Base-by-base conservation (phyloP, 1,140 invertebrate genomes). In the Leptinotarsa undecemlineata region DNA sequence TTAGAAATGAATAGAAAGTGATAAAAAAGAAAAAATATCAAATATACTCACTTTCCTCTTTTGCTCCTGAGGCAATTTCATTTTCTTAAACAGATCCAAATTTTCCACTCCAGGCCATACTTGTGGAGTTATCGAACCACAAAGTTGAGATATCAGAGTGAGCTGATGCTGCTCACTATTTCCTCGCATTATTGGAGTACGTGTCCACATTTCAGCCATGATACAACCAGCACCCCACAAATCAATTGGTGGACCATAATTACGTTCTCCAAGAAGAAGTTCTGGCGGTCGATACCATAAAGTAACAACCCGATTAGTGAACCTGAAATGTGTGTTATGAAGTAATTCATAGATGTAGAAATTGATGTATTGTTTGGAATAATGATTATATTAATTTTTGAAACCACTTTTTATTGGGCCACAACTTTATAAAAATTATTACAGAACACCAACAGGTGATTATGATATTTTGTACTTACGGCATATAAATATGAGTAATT, bases 271-370 rank as follows among this genome's bases (percentile, higher is more conserved):
- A 1, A 98, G 81, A 23, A 91, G 81, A 13, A 91, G 86, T 85
- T 99, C 98, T 1, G 98, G 98, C 14, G 98, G 97, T 0, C 90
- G 88, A 85, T 99, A 99, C 98, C 98, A 99, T 8, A 99, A 85
- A 1, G 98, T 99, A 0, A 99, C 98, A 0, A 99, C 98, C 79
- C 97, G 89, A 84, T 99, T 99, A 26, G 98, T 99, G 82, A 98
- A 99, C 79, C 94, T 82, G 57, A 64, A 80, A 71, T 42, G 63
- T 17, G 17, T 33, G 26, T 33, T 1, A 8, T 33, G 26, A 6
- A 8, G 72, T n/a, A 70, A 62, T 26, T 61, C 5, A n/a, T 2
- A 48, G 21, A n/a, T 42, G 6, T 33, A 33, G 26, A 33, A 33
- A 33, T 6, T 33, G 5, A 33, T 33, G 5, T 8, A 33, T 8